phyloP scores from a whole-genome alignment of 64 coral and sea anemone species.

The Cladopsammia gracilis region DNA sequence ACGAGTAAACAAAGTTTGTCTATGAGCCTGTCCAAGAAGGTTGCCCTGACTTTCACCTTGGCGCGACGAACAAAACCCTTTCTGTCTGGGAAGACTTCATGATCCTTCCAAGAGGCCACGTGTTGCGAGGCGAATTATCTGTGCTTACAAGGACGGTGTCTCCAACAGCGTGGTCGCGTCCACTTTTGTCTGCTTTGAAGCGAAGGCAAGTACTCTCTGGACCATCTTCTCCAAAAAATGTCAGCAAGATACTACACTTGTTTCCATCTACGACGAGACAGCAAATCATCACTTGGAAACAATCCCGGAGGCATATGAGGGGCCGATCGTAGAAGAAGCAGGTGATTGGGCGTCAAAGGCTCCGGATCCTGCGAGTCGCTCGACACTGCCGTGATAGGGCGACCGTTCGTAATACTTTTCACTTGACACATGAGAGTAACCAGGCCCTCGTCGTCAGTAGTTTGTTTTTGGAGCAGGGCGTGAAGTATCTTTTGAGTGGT shows the following conservation, averaged over 20 bases:
- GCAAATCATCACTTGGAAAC: not conserved
- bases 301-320: not conserved
- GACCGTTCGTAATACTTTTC: constrained; percentile 5
- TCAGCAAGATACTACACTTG: constrained; percentile 20
- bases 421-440: too few species aligned
- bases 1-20: not conserved
- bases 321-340: not conserved
- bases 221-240: constrained; percentile 30
- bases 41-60: not conserved
- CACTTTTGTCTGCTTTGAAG: not conserved
- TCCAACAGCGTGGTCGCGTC: not conserved
- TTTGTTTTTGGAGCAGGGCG: too few species aligned
- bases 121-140: not conserved
- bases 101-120: not conserved
- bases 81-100: not conserved
- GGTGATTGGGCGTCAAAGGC: constrained; percentile 43
- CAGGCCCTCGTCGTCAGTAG: too few species aligned
- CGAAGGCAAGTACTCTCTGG: constrained; percentile 22
- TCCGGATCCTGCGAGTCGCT: constrained; percentile 3
- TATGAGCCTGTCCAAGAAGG: not conserved
- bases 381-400: constrained; percentile 18
- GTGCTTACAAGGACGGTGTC: not conserved
- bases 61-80: not conserved
- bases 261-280: not conserved
- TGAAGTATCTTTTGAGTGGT: too few species aligned